Percentiles rank a stretch among this genome's conserved stretches.
Conservation (phyloP, 2,113 vertebrate species). For the Phrynosoma platyrhinos region DNA sequence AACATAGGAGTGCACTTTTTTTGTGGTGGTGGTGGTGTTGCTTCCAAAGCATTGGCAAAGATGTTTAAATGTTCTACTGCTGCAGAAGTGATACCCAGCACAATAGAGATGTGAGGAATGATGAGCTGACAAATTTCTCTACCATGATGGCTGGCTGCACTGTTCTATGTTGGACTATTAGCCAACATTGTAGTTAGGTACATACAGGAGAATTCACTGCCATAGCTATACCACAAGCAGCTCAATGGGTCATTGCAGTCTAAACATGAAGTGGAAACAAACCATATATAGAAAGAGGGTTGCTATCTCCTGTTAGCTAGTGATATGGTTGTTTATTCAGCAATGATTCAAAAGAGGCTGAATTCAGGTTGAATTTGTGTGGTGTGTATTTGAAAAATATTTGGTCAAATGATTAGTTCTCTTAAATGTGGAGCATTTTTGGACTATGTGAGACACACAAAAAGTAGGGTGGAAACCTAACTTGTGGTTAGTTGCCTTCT, state of each 20-base stretch:
- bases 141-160: too few species aligned
- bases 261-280: neutral
- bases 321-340: neutral
- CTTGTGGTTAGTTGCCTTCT: neutral
- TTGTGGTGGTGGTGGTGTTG: neutral
- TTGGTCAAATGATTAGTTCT: neutral
- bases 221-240: neutral
- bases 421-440: neutral
- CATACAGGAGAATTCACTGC: neutral
- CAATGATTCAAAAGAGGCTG: neutral
- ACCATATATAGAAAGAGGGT: neutral
- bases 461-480: neutral
- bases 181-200: neutral
- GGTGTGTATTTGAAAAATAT: neutral
- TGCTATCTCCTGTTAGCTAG: neutral
- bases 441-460: neutral
- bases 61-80: neutral
- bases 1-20: neutral
- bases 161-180: neutral
- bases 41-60: neutral
- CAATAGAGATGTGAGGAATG: neutral
- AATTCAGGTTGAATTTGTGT: neutral
- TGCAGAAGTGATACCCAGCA: neutral
- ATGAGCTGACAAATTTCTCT: neutral
- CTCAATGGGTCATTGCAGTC: neutral